Percentiles rank a stretch among this genome's conserved stretches.
These are phyloP conservation scores for Scaptodrosophila latifasciaeformis DNA, from an alignment of 2,888 invertebrate species.

Conservation along the genomic window DNA sequence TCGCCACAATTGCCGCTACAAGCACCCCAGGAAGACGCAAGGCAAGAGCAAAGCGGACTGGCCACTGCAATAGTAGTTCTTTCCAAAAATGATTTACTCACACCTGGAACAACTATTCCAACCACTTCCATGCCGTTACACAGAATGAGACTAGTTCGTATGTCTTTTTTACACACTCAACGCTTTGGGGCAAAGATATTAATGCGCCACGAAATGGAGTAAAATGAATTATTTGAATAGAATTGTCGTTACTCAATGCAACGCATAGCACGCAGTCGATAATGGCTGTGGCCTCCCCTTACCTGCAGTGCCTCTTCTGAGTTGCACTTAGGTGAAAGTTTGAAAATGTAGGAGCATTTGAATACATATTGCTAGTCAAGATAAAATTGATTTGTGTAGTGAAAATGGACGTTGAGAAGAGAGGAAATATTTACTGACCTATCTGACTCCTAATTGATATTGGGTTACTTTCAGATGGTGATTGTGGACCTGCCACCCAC, in stretches of 20 bases:
- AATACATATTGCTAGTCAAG: constrained; percentile 66
- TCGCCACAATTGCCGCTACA: constrained; percentile 64
- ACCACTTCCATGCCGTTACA: constrained; percentile 1
- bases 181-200: constrained; percentile 54
- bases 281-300: constrained; percentile 60
- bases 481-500: constrained; percentile 89
- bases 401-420: neutral
- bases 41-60: too few species aligned
- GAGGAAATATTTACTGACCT: too few species aligned
- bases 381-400: constrained; percentile 70
- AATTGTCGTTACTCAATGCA: constrained; percentile 53
- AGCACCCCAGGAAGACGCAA: too few species aligned
- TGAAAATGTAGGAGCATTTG: too few species aligned
- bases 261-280: constrained; percentile 45
- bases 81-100: constrained; percentile 60
- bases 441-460: constrained; percentile 37
- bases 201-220: constrained; percentile 67
- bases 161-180: constrained; percentile 62
- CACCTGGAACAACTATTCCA: constrained; percentile 64
- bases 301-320: constrained; percentile 26
- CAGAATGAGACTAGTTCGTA: constrained; percentile 44
- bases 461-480: constrained; percentile 77
- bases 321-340: constrained; percentile 23
- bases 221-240: constrained; percentile 72
- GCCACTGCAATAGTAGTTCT: neutral